These are phyloP conservation scores for Melanotaenia parkinsoni DNA, from an alignment of 2,797 vertebrate species.

Conservation along the genomic window DNA sequence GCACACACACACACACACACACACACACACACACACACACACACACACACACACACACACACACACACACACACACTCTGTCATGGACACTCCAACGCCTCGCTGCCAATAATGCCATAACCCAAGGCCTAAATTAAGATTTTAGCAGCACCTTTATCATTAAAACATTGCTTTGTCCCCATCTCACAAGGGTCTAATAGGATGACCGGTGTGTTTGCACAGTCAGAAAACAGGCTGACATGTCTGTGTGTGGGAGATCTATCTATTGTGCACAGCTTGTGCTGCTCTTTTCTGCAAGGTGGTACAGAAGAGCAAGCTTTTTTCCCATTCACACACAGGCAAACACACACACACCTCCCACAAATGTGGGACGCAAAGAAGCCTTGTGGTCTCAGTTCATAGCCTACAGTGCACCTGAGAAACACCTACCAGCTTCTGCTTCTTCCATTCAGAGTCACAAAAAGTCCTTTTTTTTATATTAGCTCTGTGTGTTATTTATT, in stretches of 20 bases:
- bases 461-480: background rate
- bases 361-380: slow-evolving; percentile 36
- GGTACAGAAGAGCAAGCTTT: slow-evolving; percentile 42
- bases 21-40: slow-evolving; percentile 2
- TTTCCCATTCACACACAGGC: slow-evolving; percentile 14
- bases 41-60: background rate
- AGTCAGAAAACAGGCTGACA: slow-evolving; percentile 28
- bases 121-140: slow-evolving; percentile 39
- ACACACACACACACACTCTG: slow-evolving; percentile 6
- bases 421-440: slow-evolving; percentile 29
- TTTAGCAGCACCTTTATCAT: slow-evolving; percentile 21
- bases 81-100: background rate
- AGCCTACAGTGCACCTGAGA: slow-evolving; percentile 33
- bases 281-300: slow-evolving; percentile 59
- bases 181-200: slow-evolving; percentile 50
- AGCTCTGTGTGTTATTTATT: background rate
- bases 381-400: slow-evolving; percentile 24
- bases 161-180: background rate
- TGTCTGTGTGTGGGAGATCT: slow-evolving; percentile 60
- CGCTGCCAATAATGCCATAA: slow-evolving; percentile 5
- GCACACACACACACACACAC: slow-evolving; percentile 7
- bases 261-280: slow-evolving; percentile 54
- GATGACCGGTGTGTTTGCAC: slow-evolving; percentile 32
- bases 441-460: background rate
- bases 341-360: slow-evolving; percentile 41